Evolutionary conservation across 2,113 vertebrate species (phyloP), one percentile per base, ranked within the genome.

Genomic region (Oryzias javanicus): DNA sequence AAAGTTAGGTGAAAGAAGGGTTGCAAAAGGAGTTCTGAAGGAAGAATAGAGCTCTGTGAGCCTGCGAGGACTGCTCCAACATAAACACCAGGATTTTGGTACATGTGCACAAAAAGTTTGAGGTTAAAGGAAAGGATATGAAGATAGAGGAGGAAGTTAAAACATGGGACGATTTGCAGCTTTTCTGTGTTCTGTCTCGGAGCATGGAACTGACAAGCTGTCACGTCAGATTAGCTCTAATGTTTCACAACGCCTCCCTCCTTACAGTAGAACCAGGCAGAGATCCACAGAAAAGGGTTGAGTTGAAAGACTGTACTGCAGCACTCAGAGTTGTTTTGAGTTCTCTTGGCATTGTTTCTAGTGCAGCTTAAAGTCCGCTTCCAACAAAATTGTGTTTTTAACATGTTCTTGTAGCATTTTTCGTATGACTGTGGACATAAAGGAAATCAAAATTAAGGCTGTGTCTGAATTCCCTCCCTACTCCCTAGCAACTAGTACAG

Each of bases 161-260:
- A 83, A 80, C 47, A 59, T 65, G 72, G 70, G 77, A 82, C 74
- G 84, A 74, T 75, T 85, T 79, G 74, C 57, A 84, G 71, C 73
- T 85, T 84, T 74, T 83, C 74, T 84, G 84, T 76, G 63, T 81
- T 90, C 63, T 84, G 78, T 88, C 84, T 84, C 54, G 12, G 68
- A 84, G 64, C 76, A 74, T 68, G 77, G 64, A 79, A 84, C 82
- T 80, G 84, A 86, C 81, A 81, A 74, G 77, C 81, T 89, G 88
- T 81, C 83, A 79, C 67, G 81, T 70, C 60, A 63, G 78, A 88
- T 91, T 89, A 87, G 79, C 56, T 18, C 2, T 63, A 79, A 69
- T 25, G 55, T 76, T 86, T 63, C 77, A 74, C 83, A 79, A 82
- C 71, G 73, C 81, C 85, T 85, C 67, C 76, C 76, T 78, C 85